Percentiles rank a stretch among this genome's conserved stretches.
Conservation (phyloP, 2,888 invertebrate genomes). For the Spodoptera littoralis region DNA sequence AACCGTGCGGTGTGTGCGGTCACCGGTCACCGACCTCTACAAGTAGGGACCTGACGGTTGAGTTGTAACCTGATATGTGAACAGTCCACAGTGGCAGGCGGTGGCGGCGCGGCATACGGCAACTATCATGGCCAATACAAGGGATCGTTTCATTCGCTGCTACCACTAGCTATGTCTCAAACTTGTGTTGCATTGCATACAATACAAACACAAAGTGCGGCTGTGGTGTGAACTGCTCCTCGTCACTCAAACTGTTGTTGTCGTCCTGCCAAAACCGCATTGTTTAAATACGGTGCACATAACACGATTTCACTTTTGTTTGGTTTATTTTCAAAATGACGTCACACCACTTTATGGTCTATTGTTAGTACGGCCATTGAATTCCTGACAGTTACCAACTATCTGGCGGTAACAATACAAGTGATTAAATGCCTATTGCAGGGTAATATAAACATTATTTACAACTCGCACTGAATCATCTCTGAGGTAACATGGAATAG, state of each 20-base stretch:
- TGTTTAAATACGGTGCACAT: conserved; percentile 29
- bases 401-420: conserved; percentile 35
- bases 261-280: conserved; percentile 8
- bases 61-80: conserved; percentile 24
- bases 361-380: conserved; percentile 44
- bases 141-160: no score
- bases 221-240: no score
- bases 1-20: conserved; percentile 16
- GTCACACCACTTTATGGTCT: conserved; percentile 42
- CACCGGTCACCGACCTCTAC: conserved; percentile 43
- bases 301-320: conserved; percentile 49
- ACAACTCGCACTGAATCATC: conserved; percentile 17
- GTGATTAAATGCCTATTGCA: conserved; percentile 34
- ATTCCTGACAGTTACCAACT: conserved; percentile 44
- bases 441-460: conserved; percentile 12
- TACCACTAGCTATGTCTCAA: no score
- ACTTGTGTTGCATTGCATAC: no score
- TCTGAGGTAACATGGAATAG: conserved; percentile 14
- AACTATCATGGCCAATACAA: no score
- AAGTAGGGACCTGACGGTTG: conserved; percentile 19
- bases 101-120: no score
- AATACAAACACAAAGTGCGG: no score
- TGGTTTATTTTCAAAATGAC: conserved; percentile 40
- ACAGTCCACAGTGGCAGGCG: conserved; percentile 4
- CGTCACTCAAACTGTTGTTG: conserved; percentile 2